phyloP scores from a whole-genome alignment of 2,113 vertebrate species.

The Myotis brandtii region DNA sequence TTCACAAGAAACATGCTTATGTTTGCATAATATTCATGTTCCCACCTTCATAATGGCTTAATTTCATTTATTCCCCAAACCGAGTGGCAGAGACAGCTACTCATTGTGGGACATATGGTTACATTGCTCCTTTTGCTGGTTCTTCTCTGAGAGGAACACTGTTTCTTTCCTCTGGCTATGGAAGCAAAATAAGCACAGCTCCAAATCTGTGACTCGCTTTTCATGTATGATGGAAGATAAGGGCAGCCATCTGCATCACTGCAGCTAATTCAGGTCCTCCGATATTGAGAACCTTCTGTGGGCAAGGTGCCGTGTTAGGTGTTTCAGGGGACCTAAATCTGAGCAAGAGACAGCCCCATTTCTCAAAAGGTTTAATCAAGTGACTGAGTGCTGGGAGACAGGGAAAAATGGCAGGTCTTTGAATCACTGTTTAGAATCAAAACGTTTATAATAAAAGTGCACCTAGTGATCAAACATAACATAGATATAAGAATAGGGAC shows the following conservation, averaged over 20 bases:
- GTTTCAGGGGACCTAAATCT: neutral
- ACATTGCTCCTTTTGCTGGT: neutral
- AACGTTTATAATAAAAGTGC: neutral
- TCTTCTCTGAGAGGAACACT: neutral
- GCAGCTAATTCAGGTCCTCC: neutral
- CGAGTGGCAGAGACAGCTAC: neutral
- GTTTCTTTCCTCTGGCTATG: neutral
- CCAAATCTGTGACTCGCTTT: neutral
- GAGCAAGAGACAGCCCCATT: neutral
- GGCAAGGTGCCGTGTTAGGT: neutral
- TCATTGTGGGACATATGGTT: neutral
- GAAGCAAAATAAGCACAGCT: slow-evolving; percentile 6
- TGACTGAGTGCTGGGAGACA: neutral
- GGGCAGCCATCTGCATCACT: neutral
- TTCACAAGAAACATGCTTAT: neutral
- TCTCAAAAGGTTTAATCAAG: neutral
- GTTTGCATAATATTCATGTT: neutral
- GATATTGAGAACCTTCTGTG: neutral
- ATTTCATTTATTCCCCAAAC: slow-evolving; percentile 14
- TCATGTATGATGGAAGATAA: neutral
- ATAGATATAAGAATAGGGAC: neutral
- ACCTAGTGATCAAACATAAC: neutral
- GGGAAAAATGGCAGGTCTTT: neutral
- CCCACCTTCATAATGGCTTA: neutral
- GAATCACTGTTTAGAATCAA: neutral